Percentiles rank a stretch among this genome's conserved stretches.
Conservation (phyloP, 2,797 vertebrate species). For the Morelia viridis region DNA sequence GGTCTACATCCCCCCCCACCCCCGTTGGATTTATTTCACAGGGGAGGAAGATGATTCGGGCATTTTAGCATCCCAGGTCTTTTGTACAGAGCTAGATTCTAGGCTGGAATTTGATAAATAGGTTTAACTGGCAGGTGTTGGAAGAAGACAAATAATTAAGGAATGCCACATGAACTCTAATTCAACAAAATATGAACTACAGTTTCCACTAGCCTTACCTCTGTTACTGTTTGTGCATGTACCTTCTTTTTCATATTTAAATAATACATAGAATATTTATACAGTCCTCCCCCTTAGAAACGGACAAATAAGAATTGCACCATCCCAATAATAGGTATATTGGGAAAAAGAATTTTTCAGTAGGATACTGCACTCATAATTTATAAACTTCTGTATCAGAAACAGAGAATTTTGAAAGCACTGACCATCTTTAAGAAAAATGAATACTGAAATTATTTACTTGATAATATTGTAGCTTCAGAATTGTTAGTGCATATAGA, state of each 20-base stretch:
- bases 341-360: slow-evolving; percentile 20
- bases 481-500: not conserved
- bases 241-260: slow-evolving; percentile 26
- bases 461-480: not conserved
- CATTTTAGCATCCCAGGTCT: not conserved
- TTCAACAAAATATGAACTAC: slow-evolving; percentile 4
- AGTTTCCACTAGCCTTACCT: slow-evolving; percentile 18
- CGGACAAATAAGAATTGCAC: not conserved
- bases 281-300: not conserved
- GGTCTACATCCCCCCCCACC: slow-evolving; percentile 15
- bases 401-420: slow-evolving; percentile 8
- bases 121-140: not conserved
- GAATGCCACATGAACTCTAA: slow-evolving; percentile 28
- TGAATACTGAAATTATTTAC: not conserved
- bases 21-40: not conserved
- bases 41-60: slow-evolving; percentile 29
- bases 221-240: not conserved
- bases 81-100: not conserved
- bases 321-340: not conserved
- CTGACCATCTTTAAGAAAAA: not conserved
- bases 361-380: slow-evolving; percentile 6
- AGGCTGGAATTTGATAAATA: slow-evolving; percentile 35
- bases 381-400: slow-evolving; percentile 25
- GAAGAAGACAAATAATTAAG: slow-evolving; percentile 31
- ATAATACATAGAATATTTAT: not conserved